Evolutionary conservation across 1,140 invertebrate genomes (phyloP).

Genomic region (Hycleus phaleratus): DNA sequence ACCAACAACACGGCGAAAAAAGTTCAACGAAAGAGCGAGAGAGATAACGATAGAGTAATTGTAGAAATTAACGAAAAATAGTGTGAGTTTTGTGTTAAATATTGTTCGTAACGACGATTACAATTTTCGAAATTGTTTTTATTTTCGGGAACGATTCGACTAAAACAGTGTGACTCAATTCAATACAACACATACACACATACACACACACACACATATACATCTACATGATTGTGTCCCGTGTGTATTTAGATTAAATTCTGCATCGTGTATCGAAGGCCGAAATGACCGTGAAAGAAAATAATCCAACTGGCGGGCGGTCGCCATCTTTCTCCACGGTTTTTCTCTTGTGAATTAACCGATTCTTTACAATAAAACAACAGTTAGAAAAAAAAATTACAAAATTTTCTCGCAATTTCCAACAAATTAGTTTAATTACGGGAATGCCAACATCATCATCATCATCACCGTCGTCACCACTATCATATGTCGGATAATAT

Average conservation of each 20-base stretch:
- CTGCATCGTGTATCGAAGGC: neutral
- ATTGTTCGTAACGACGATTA: conserved; percentile 27
- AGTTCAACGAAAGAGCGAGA: neutral
- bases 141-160: no score
- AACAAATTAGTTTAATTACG: neutral
- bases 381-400: conserved; percentile 9
- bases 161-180: no score
- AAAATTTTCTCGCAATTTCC: neutral
- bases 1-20: neutral
- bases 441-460: no score
- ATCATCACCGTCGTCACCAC: neutral
- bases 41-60: neutral
- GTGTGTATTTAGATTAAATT: no score
- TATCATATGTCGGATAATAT: neutral
- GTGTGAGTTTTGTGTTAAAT: conserved; percentile 18
- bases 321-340: conserved; percentile 51
- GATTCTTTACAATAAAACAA: neutral
- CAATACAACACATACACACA: no score
- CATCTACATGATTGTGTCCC: no score
- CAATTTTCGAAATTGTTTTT: conserved; percentile 15
- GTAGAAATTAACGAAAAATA: neutral
- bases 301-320: conserved; percentile 46
- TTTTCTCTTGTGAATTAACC: conserved; percentile 39
- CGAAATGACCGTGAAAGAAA: conserved; percentile 45
- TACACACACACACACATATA: no score